phyloP scores from a whole-genome alignment of 2,113 vertebrate genomes.

The Daphoenositta chrysoptera region DNA sequence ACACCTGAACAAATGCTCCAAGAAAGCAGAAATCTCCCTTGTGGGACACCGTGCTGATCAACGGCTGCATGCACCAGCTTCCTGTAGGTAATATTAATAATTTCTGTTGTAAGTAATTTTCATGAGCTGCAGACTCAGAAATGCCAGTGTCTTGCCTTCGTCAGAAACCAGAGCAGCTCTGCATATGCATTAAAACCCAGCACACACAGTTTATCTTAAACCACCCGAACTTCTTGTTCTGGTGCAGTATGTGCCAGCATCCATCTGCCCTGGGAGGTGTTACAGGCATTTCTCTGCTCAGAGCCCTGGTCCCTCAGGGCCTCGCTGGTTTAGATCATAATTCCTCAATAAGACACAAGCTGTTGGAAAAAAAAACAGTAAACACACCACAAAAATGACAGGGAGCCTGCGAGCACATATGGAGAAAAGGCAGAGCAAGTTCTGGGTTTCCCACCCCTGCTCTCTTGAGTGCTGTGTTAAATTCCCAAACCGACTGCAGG shows the following conservation, averaged over 20 bases:
- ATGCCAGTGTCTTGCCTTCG: neutral
- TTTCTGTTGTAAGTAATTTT: neutral
- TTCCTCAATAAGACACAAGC: neutral
- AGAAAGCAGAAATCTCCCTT: neutral
- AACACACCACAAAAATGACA: neutral
- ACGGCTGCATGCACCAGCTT: accelerated
- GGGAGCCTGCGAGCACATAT: neutral
- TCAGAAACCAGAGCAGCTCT: neutral
- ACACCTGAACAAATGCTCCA: neutral
- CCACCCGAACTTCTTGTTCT: neutral
- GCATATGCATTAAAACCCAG: neutral
- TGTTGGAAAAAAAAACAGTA: neutral
- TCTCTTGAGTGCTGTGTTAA: neutral
- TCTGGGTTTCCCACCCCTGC: neutral
- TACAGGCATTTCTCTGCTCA: neutral
- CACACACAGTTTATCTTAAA: neutral
- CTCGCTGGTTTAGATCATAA: neutral
- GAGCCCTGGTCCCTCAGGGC: neutral
- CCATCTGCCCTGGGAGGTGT: neutral
- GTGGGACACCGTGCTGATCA: neutral
- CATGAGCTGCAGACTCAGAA: neutral
- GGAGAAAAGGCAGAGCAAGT: neutral
- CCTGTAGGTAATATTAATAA: neutral
- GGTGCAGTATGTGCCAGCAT: neutral
- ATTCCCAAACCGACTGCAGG: neutral